A percentile compares a stretch with the other conserved stretches of the same genome.
These are phyloP conservation scores for Tipula lateralis DNA, from an alignment of 2,888 invertebrate species.

Conservation along the genomic window DNA sequence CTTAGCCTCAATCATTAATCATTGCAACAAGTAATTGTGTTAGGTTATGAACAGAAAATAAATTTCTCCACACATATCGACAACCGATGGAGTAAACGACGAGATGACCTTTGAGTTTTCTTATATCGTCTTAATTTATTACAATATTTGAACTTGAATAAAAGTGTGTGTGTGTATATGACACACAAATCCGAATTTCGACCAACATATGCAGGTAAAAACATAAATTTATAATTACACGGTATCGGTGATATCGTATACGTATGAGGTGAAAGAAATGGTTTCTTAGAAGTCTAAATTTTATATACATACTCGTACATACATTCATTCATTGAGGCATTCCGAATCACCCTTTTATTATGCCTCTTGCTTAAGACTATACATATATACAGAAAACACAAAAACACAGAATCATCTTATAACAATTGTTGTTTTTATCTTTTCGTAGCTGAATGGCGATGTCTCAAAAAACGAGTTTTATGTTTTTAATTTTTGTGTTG, in stretches of 20 bases:
- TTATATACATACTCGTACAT: no score
- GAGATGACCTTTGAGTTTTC: neutral
- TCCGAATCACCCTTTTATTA: neutral
- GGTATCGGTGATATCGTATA: neutral
- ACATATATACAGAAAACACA: no score
- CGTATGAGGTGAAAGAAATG: neutral
- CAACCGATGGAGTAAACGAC: neutral
- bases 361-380: neutral
- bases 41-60: neutral
- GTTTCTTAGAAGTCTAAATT: neutral
- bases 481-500: neutral
- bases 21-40: neutral
- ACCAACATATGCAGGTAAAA: neutral
- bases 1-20: neutral
- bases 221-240: no score
- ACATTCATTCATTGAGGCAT: neutral
- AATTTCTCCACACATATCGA: neutral
- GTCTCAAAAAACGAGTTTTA: slow-evolving; percentile 6
- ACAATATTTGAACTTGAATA: neutral
- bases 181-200: neutral
- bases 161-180: neutral
- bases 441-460: slow-evolving; percentile 19
- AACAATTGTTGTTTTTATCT: neutral
- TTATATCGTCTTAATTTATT: neutral
- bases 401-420: neutral